Evolutionary conservation across 2,888 invertebrate genomes (phyloP), one percentile per base, ranked within the genome.

Genomic region (Ptilodon capucinus): DNA sequence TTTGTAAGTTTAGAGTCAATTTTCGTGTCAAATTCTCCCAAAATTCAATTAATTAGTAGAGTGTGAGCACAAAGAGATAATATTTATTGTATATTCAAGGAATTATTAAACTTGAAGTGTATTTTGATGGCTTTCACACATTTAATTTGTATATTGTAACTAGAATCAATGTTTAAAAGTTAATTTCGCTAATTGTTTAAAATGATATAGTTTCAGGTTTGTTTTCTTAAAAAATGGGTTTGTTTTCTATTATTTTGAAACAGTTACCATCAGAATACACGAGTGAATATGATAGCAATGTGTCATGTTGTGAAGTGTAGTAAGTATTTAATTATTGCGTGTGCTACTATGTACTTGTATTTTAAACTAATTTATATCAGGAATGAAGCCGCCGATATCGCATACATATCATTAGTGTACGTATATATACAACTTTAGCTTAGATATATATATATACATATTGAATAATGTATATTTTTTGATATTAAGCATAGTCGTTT

Each of bases 21-120:
- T 89, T 86, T 88, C 82, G 86, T 84, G 87, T 89, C 86, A 89
- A 89, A 90, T 89, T 91, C 90, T 90, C 90, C 90, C 90, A 88
- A 90, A 89, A 90, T 86, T 90, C 90, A 90, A 90, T 90, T 90
- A 90, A 81, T 88, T 85, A 84, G 88, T 88, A 89, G 86, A 62
- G 71, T 61, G 71, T 71, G 78, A 70, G 76, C 76, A 79, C 78
- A 74, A 74, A 76, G 74, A 71, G 44, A 44, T 66, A 54, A 63
- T 57, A 32, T 66, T 66, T 57, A 66, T 65, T 64, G 78, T 78
- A 71, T 75, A 71, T 65, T 75, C 74, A 80, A 73, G 73, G 67
- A 58, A 58, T 48, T 50, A 63, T 67, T 52, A 54, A 54, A 57
- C 11, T 16, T 40, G 14, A 57, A 64, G 68, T 73, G 72, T 67